phyloP scores from a whole-genome alignment of 2,888 invertebrate species.

The Zygothrica quintamaculata region DNA sequence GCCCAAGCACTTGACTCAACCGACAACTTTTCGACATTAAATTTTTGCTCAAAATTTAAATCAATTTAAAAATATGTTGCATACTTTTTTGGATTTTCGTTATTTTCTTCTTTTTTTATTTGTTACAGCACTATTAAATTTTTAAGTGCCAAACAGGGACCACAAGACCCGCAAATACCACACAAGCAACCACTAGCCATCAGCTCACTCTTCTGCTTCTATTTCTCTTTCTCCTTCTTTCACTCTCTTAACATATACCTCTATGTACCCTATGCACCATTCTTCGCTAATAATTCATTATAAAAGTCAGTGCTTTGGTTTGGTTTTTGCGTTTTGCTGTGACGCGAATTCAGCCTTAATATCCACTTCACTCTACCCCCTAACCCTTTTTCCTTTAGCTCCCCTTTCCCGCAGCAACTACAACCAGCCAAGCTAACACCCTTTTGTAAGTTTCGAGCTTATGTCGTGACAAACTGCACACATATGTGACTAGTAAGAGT shows the following conservation, averaged over 20 bases:
- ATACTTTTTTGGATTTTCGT: conserved; percentile 41
- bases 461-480: conserved; percentile 81
- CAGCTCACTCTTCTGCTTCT: background rate
- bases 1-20: conserved; percentile 1
- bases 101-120: conserved; percentile 40
- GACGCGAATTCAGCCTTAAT: conserved; percentile 66
- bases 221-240: background rate
- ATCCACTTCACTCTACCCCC: conserved; percentile 19
- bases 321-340: conserved; percentile 78
- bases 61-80: conserved; percentile 51
- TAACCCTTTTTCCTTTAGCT: background rate
- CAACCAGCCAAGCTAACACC: too few relatives aligned
- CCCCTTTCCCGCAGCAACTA: too few relatives aligned
- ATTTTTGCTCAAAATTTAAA: conserved; percentile 49
- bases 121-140: conserved; percentile 74
- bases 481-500: conserved; percentile 63
- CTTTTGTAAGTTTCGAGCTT: conserved; percentile 54
- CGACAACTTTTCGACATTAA: conserved; percentile 6
- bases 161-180: conserved; percentile 76
- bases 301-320: conserved; percentile 80
- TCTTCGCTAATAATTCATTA: conserved; percentile 77
- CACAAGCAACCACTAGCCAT: conserved; percentile 64
- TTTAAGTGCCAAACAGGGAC: conserved; percentile 74
- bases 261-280: conserved; percentile 1
- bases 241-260: too few relatives aligned